phyloP scores from a whole-genome alignment of 2,113 vertebrate genomes.

The Microtus montanus region DNA sequence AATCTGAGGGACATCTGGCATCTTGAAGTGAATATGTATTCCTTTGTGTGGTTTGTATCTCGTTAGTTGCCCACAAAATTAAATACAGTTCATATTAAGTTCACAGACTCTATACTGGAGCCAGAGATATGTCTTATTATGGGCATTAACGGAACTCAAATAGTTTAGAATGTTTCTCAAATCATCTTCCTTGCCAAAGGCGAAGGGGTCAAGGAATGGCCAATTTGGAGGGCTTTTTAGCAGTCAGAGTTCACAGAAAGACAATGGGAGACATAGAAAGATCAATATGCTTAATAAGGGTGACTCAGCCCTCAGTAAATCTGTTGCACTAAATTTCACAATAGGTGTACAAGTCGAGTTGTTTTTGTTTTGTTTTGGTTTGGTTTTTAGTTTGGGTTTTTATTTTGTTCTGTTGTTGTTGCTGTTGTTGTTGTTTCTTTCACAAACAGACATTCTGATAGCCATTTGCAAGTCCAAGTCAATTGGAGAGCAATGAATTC shows the following conservation, averaged over 20 bases:
- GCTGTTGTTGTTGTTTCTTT: neutral
- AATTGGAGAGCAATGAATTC: slow-evolving; percentile 66
- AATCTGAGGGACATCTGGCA: neutral
- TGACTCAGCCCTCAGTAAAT: slow-evolving; percentile 46
- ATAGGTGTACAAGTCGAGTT: neutral
- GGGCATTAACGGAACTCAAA: slow-evolving; percentile 55
- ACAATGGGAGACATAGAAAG: slow-evolving; percentile 44
- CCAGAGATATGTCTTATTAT: slow-evolving; percentile 5
- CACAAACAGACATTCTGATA: slow-evolving; percentile 46
- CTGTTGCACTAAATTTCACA: slow-evolving; percentile 34
- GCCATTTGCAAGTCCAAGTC: slow-evolving; percentile 68
- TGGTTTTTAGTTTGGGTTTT: neutral
- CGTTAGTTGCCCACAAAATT: slow-evolving; percentile 4
- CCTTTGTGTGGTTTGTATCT: neutral
- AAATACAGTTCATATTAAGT: slow-evolving; percentile 58
- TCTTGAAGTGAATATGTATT: neutral
- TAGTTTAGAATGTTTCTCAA: slow-evolving; percentile 58
- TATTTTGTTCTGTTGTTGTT: too few relatives aligned
- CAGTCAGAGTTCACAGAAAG: slow-evolving; percentile 55
- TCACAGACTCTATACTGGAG: neutral
- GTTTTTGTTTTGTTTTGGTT: neutral
- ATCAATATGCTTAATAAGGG: slow-evolving; percentile 47
- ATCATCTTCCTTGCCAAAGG: slow-evolving; percentile 44
- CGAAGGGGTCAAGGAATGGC: slow-evolving; percentile 61
- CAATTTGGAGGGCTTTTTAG: slow-evolving; percentile 42